phyloP scores from a whole-genome alignment of 2,113 vertebrate genomes.

The Hippocampus mohnikei region DNA sequence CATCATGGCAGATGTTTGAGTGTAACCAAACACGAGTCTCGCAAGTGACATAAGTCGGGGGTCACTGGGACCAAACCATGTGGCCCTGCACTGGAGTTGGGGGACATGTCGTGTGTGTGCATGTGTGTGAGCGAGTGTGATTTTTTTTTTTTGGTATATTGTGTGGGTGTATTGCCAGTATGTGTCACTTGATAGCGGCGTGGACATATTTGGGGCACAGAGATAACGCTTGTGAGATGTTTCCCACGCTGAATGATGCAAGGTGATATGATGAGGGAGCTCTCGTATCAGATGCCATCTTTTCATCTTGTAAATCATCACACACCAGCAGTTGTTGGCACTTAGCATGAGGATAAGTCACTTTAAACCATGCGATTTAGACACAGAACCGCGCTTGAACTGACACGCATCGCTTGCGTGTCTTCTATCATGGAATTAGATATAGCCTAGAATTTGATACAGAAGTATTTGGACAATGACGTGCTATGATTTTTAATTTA shows the following conservation, averaged over 20 bases:
- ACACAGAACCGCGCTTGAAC: background rate
- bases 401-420: background rate
- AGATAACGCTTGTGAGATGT: constrained; percentile 45
- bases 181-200: constrained; percentile 40
- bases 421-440: background rate
- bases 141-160: constrained; percentile 36
- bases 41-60: constrained; percentile 30
- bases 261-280: constrained; percentile 1
- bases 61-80: constrained; percentile 45
- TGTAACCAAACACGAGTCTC: constrained; percentile 49
- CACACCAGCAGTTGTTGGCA: constrained; percentile 1
- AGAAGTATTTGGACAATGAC: too few relatives aligned
- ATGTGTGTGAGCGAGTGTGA: constrained; percentile 29
- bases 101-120: background rate
- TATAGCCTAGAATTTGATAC: background rate
- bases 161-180: constrained; percentile 27
- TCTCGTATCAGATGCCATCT: constrained; percentile 16
- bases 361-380: background rate
- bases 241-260: constrained; percentile 41
- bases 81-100: constrained; percentile 36
- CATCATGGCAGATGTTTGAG: constrained; percentile 51
- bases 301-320: constrained; percentile 7
- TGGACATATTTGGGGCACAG: constrained; percentile 31
- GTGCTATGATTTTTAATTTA: too few relatives aligned
- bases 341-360: background rate